Percentiles rank a stretch among this genome's conserved stretches.
Conservation (phyloP, 2,888 invertebrate species). For the Holacanthella duospinosa region DNA sequence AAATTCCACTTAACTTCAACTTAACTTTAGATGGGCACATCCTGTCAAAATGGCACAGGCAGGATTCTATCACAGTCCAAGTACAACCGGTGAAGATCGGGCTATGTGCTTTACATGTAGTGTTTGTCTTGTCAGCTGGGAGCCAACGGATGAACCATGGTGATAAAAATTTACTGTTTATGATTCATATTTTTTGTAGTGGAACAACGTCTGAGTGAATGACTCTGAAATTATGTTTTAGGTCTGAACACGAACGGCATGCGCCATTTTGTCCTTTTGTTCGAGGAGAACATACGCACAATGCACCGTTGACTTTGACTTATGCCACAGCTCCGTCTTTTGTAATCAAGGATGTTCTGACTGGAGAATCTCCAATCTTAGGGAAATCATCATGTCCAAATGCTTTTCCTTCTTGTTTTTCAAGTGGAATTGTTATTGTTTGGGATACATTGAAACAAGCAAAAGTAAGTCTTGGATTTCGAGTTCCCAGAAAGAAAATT, state of each 20-base stretch:
- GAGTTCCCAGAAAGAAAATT: no score
- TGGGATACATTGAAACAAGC: constrained; percentile 75
- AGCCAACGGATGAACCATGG: constrained; percentile 94
- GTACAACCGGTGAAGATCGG: constrained; percentile 77
- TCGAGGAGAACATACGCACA: constrained; percentile 87
- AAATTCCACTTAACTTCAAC: not conserved
- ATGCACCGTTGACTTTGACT: constrained; percentile 78
- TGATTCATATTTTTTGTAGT: no score
- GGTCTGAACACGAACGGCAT: constrained; percentile 87
- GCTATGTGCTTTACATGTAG: constrained; percentile 94
- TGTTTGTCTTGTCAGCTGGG: constrained; percentile 92
- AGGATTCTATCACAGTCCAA: constrained; percentile 91
- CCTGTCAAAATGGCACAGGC: constrained; percentile 95
- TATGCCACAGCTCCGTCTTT: constrained; percentile 68
- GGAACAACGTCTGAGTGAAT: not conserved
- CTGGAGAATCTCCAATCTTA: constrained; percentile 18
- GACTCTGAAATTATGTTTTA: constrained; percentile 28
- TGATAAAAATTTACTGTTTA: no score
- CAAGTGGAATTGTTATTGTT: constrained; percentile 55
- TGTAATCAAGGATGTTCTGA: constrained; percentile 9
- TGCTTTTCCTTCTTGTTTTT: constrained; percentile 24
- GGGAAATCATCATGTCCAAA: constrained; percentile 30
- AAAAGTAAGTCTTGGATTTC: no score
- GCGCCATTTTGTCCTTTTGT: constrained; percentile 89
- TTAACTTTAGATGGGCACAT: constrained; percentile 67